Evolutionary conservation across 2,113 vertebrate species (phyloP).

Genomic region (Ciconia maguari): DNA sequence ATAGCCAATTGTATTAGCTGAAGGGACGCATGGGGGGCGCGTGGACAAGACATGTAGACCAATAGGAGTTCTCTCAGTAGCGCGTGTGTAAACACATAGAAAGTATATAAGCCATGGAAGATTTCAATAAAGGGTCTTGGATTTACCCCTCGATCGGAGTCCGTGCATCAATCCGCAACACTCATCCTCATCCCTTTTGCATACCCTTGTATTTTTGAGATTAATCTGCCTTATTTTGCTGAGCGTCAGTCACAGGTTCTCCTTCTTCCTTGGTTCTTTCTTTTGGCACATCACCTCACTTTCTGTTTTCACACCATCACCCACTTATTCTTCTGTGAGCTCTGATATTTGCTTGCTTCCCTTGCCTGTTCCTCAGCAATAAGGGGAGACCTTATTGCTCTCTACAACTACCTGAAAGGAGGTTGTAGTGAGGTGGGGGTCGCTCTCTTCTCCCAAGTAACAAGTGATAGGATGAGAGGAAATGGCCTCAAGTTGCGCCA

Average conservation of each 20-base stretch:
- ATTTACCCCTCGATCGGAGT: too few species aligned
- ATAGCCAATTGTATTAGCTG: too few species aligned
- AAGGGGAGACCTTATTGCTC: rapidly evolving
- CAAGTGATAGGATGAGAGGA: neutral
- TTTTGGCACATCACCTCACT: neutral
- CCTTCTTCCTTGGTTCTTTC: neutral
- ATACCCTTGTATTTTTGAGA: neutral
- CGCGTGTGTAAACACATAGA: too few species aligned
- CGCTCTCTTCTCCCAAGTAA: neutral
- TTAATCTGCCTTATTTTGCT: neutral
- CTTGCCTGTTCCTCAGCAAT: neutral
- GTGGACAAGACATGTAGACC: too few species aligned
- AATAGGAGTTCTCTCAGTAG: too few species aligned
- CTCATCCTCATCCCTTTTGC: neutral
- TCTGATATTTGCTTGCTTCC: neutral
- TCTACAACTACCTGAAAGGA: neutral
- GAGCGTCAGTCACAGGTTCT: neutral
- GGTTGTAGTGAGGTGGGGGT: rapidly evolving
- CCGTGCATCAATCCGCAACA: too few species aligned
- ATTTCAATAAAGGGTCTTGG: too few species aligned
- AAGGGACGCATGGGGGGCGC: too few species aligned
- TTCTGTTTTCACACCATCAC: neutral
- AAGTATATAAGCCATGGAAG: too few species aligned
- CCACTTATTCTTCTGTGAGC: neutral
- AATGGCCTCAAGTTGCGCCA: neutral